phyloP scores from a whole-genome alignment of 2,113 vertebrate genomes.

The Microcebus murinus region DNA sequence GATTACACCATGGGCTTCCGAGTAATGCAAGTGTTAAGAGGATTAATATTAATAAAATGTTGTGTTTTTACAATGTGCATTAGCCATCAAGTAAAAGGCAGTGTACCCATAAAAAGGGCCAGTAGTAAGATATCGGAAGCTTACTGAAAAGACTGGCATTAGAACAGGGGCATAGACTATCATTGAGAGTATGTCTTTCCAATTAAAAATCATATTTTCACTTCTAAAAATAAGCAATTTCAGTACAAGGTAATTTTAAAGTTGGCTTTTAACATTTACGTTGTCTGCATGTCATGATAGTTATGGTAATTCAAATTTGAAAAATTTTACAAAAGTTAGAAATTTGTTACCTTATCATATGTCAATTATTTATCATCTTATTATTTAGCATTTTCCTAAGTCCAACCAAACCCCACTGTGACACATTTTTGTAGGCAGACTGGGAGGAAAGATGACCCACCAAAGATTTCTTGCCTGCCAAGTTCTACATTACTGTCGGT shows the following conservation, averaged over 20 bases:
- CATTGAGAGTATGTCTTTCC: neutral
- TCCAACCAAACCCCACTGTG: neutral
- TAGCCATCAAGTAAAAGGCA: neutral
- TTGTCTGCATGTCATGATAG: neutral
- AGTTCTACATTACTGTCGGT: neutral
- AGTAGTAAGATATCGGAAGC: neutral
- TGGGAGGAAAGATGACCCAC: neutral
- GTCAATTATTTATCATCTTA: neutral
- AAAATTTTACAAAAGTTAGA: constrained; percentile 23
- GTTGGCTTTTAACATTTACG: neutral
- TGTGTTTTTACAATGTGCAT: neutral
- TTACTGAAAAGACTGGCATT: neutral
- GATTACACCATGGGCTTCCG: neutral
- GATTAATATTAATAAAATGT: neutral
- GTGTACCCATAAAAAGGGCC: accelerated
- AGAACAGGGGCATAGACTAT: neutral
- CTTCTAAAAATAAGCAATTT: neutral
- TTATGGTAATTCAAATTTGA: neutral
- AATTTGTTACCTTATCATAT: neutral
- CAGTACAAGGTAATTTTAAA: neutral
- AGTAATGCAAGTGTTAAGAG: neutral
- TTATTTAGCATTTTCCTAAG: neutral
- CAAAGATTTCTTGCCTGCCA: neutral
- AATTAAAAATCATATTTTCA: constrained; percentile 14
- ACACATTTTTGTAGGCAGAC: neutral